Base-by-base conservation (phyloP, 1,140 invertebrate genomes). In the Mactra quadrangularis region DNA sequence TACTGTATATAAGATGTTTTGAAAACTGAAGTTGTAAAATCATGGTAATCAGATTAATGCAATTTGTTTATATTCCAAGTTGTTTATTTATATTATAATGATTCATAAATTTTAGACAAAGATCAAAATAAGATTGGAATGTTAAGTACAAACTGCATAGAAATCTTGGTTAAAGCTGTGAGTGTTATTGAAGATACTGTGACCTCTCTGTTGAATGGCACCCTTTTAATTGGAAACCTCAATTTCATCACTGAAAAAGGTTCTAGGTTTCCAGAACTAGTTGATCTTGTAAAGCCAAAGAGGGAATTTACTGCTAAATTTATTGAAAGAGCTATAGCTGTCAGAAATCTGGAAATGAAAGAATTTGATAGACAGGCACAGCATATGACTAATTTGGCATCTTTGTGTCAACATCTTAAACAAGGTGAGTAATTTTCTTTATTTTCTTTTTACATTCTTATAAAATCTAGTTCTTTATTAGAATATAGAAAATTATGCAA, bases 51-150 rank as follows among this genome's bases (percentile, higher is more conserved):
- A n/a, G n/a, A n/a, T n/a, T n/a, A n/a, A n/a, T n/a, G n/a, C n/a
- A n/a, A n/a, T n/a, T n/a, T n/a, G n/a, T n/a, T n/a, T n/a, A n/a
- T n/a, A n/a, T n/a, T n/a, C n/a, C n/a, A n/a, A n/a, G n/a, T n/a
- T n/a, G n/a, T n/a, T n/a, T n/a, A n/a, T n/a, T n/a, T n/a, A n/a
- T n/a, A n/a, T n/a, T n/a, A n/a, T n/a, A n/a, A n/a, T n/a, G n/a
- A n/a, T n/a, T n/a, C n/a, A n/a, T n/a, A n/a, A n/a, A 38, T 64
- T 64, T 3, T n/a, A 64, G 60, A 64, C n/a, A 64, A 64, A 41
- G 60, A 64, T 22, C 0, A 25, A 11, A 64, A 64, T 22, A 64
- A 45, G 38, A 45, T 64, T 3, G n/a, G 11, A 35, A 41, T 64
- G 17, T 22, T 64, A 35, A 41, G 3, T 11, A n/a, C 4, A 22